Base-by-base conservation (phyloP, 2,113 vertebrate species). In the Sterrhoptilus dennistouni region DNA sequence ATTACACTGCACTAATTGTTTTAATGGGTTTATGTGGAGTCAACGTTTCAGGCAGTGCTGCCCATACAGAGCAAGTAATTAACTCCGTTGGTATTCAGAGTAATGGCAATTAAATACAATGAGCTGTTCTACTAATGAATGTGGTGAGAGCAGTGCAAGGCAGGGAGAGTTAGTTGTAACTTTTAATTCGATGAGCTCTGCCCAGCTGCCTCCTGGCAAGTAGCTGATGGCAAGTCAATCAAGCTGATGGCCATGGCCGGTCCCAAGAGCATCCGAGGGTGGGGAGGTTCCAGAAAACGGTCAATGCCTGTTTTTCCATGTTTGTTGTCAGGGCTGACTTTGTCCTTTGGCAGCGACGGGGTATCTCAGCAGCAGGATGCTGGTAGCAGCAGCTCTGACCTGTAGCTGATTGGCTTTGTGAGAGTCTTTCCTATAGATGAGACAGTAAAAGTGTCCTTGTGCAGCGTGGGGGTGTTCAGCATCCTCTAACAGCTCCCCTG, bases 1-100 rank as follows among this genome's bases (percentile, higher is more conserved):
- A 75, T 94, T 76, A 95, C 49, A 27, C 78, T 13, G 14, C 38
- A 64, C 59, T 94, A 95, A 94, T 87, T 87, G 42, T 89, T 94
- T 93, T 77, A 59, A 54, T 29, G 38, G 53, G 63, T 79, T 94
- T 69, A 36, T 47, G 63, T 14, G n/a, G 53, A 63, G 78, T 92
- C 66, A 90, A 92, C 2, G 2, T 90, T 82, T 79, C 16, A 10
- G 74, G 90, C 45, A 63, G 60, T 3, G 77, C 38, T 91, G 80
- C 40, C 44, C 78, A 65, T 24, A 53, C 29, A 83, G 66, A 83
- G 63, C 50, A 92, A 84, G 82, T 57, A 63, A 87, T 89, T 89
- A 79, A 95, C 60, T 90, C 63, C 42, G 27, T 2, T 52, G 63
- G 63, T 82, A 85, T 74, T 93, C 79, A 83, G 53, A 71, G 49